phyloP scores from a whole-genome alignment of 2,113 vertebrate genomes.

The Scophthalmus maximus region DNA sequence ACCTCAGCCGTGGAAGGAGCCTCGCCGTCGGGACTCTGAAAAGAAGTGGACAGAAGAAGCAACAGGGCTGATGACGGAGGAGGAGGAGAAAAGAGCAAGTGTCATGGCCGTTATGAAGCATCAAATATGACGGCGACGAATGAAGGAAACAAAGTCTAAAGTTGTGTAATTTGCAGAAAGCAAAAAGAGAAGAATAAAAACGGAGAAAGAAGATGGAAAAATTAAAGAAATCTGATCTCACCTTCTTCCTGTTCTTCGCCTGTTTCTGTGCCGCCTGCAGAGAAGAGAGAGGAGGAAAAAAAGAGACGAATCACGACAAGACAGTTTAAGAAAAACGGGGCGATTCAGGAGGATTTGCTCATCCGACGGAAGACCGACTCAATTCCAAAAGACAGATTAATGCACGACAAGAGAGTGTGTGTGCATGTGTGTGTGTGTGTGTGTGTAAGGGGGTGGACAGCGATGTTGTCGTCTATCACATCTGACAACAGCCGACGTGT shows the following conservation, averaged over 20 bases:
- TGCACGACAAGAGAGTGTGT: conserved; percentile 32
- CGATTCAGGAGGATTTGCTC: too few relatives aligned
- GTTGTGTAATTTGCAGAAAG: background rate
- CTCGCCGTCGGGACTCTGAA: conserved; percentile 89
- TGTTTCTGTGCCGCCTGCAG: conserved; percentile 96
- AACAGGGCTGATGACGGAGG: conserved; percentile 4
- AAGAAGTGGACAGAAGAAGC: background rate
- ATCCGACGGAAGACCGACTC: conserved; percentile 28
- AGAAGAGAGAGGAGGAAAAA: conserved; percentile 82
- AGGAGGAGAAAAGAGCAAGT: background rate
- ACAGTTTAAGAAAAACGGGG: too few relatives aligned
- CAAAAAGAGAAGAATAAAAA: background rate
- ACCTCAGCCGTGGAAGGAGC: conserved; percentile 90
- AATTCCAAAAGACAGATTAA: conserved; percentile 53
- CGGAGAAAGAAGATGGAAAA: too few relatives aligned
- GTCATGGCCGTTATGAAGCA: background rate
- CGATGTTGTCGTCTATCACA: conserved; percentile 55
- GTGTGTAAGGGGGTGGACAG: conserved; percentile 52
- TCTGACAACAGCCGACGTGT: conserved; percentile 56
- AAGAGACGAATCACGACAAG: conserved; percentile 33
- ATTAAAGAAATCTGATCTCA: conserved; percentile 74
- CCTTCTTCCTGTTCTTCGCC: conserved; percentile 97
- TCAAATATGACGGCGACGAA: background rate
- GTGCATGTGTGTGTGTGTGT: conserved; percentile 30
- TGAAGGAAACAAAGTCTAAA: background rate